A percentile compares a stretch with the other conserved stretches of the same genome.
Evolutionary conservation across 2,797 vertebrate genomes (phyloP).

Genomic region (Pangasius mekongensis): DNA sequence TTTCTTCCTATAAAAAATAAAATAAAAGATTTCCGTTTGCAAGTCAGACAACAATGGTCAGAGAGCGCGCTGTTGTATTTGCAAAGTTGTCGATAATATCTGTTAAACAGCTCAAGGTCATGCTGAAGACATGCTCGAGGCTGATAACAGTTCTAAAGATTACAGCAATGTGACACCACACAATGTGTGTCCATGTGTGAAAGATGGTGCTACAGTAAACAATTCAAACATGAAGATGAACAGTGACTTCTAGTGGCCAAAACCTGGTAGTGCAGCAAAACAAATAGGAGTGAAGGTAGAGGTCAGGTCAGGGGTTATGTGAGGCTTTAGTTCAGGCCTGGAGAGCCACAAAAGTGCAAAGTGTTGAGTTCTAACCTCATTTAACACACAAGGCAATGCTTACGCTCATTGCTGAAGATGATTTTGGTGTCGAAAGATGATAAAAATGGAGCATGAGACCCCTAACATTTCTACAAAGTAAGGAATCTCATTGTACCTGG

Average conservation of each 20-base stretch:
- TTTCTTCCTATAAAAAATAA: background rate
- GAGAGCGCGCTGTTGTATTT: background rate
- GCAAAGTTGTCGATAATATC: background rate
- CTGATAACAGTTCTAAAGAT: slow-evolving; percentile 27
- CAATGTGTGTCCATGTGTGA: slow-evolving; percentile 28
- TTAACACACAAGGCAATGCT: background rate
- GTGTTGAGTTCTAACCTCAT: background rate
- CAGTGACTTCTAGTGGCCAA: slow-evolving; percentile 78
- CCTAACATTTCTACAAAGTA: background rate
- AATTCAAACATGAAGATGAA: slow-evolving; percentile 61
- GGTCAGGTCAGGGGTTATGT: background rate
- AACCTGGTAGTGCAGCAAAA: slow-evolving; percentile 46
- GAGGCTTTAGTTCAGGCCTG: background rate
- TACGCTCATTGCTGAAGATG: background rate
- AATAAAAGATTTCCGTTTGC: background rate
- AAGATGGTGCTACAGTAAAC: slow-evolving; percentile 24
- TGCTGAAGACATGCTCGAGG: slow-evolving; percentile 16
- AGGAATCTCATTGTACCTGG: background rate
- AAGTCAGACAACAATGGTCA: background rate
- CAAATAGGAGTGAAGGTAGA: background rate
- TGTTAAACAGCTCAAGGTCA: slow-evolving; percentile 27
- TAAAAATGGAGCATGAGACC: background rate
- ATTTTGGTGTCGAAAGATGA: background rate
- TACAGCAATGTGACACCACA: slow-evolving; percentile 12
- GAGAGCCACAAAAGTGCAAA: background rate